Evolutionary conservation across 2,797 vertebrate genomes (phyloP), one percentile per base, ranked within the genome.

Genomic region (Nothura maculosa): DNA sequence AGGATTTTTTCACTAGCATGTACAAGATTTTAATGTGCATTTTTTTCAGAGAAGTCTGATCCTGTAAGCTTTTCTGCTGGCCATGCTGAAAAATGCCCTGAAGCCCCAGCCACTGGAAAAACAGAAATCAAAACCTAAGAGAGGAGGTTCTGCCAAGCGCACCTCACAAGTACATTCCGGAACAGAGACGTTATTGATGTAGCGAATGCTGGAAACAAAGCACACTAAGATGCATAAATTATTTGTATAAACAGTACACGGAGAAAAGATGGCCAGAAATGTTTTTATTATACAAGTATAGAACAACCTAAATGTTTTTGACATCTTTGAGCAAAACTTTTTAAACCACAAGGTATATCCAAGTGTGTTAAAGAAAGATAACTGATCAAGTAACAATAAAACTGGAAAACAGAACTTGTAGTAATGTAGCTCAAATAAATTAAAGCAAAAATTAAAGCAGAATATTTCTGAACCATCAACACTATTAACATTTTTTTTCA

Each of bases 281-380:
- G 45, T 38, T 91, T 96, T 96, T 91, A 90, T 94, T 88, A 63
- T 89, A 76, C 55, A 84, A 55, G 12, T 34, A 50, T 0, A 76
- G 73, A 89, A 83, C 50, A 91, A 93, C 73, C 69, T 28, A 90
- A 92, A 93, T 27, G 13, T 66, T 84, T 90, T 70, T 74, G 81
- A 92, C 32, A 69, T 20, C 34, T 86, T 69, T 70, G 43, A 70
- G 34, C 13, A 57, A 82, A 45, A 27, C 66, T 87, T 52, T 21
- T 80, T 45, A 52, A 62, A 80, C 16, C 30, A 13, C 27, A 63
- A 60, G 25, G 34, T 88, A 83, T 50, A 87, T 75, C 9, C 30
- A 61, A 64, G 14, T 34, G 27, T 17, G 14, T 50, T 78, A 72
- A 84, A 64, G 30, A 74, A 91, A 30, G 28, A 30, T 20, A 93